A percentile compares a stretch with the other conserved stretches of the same genome.
Evolutionary conservation across 1,140 invertebrate genomes (phyloP).

Genomic region (Gyrodactylus bullatarudis): DNA sequence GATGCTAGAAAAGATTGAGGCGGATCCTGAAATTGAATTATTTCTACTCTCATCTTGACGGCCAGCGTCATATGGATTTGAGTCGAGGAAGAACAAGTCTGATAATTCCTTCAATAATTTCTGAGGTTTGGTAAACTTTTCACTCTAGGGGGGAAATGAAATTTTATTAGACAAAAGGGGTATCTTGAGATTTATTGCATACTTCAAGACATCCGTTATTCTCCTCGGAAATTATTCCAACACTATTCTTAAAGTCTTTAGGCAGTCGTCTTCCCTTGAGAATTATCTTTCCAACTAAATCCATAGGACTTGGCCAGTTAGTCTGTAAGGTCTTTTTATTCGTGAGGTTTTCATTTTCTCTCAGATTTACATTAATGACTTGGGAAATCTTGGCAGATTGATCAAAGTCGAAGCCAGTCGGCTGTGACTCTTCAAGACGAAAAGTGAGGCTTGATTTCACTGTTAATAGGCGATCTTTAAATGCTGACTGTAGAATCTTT

Average conservation of each 20-base stretch:
- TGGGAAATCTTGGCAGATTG: neutral
- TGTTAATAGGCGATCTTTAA: neutral
- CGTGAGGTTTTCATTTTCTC: neutral
- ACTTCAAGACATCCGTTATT: neutral
- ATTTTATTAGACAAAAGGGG: neutral
- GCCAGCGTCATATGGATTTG: neutral
- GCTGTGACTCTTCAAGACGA: neutral
- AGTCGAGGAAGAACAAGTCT: neutral
- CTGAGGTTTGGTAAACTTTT: neutral
- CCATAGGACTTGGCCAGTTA: neutral
- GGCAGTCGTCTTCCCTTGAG: neutral
- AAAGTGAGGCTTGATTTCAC: neutral
- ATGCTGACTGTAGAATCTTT: neutral
- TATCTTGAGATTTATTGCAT: neutral
- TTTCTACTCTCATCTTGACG: neutral
- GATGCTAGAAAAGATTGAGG: neutral
- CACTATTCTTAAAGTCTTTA: neutral
- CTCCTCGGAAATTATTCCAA: neutral
- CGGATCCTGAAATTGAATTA: neutral
- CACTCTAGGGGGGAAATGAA: neutral
- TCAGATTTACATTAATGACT: neutral
- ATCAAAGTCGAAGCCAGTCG: neutral
- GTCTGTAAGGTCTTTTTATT: neutral
- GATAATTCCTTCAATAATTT: neutral
- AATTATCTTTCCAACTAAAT: constrained; percentile 1